These are phyloP conservation scores for Epirrhoe alternata DNA, from an alignment of 2,888 invertebrate genomes.

Conservation along the genomic window DNA sequence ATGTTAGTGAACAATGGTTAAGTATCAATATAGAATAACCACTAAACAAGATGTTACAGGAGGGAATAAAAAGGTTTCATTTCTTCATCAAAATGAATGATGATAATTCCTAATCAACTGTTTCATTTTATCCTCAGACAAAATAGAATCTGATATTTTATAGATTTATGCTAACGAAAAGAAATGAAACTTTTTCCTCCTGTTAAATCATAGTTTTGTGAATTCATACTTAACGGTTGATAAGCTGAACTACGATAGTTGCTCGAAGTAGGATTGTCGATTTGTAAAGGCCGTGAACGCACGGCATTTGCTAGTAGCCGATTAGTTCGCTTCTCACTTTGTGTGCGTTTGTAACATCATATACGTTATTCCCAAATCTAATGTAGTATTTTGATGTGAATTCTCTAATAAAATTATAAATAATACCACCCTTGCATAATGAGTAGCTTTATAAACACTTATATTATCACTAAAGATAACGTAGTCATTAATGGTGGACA, in stretches of 20 bases:
- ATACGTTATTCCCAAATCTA: slow-evolving; percentile 12
- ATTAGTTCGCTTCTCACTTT: slow-evolving; percentile 33
- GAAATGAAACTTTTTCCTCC: no score
- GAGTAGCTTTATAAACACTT: slow-evolving; percentile 41
- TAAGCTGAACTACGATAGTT: background rate
- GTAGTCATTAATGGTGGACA: slow-evolving; percentile 58
- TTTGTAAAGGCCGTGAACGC: slow-evolving; percentile 4
- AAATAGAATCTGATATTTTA: no score
- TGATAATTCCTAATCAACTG: no score
- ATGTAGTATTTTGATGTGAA: slow-evolving; percentile 19
- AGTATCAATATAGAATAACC: no score
- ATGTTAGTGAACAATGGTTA: background rate
- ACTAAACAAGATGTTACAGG: no score
- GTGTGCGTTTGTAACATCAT: slow-evolving; percentile 27
- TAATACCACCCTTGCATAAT: slow-evolving; percentile 40
- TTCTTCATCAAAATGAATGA: no score
- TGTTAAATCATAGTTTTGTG: no score
- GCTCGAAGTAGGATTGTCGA: background rate
- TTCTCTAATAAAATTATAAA: slow-evolving; percentile 23
- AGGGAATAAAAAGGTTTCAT: no score
- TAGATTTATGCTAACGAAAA: no score
- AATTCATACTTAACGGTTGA: no score
- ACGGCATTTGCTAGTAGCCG: slow-evolving; percentile 19
- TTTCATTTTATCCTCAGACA: no score
- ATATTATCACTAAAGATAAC: slow-evolving; percentile 41